A percentile compares a stretch with the other conserved stretches of the same genome.
Conservation (phyloP, 2,113 vertebrate species). For the Elachura formosa region DNA sequence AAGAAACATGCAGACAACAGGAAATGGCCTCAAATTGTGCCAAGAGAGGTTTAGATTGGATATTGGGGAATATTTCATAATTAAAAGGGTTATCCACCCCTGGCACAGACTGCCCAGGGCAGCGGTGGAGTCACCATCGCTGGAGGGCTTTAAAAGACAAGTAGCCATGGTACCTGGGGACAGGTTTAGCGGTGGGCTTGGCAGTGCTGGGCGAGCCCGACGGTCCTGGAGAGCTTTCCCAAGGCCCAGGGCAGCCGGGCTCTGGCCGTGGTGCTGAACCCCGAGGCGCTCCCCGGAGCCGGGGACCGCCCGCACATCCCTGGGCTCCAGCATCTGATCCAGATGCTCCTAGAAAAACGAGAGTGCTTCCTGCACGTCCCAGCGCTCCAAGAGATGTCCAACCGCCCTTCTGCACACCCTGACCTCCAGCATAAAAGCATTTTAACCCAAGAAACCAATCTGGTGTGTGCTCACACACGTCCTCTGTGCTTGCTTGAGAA, state of each 20-base stretch:
- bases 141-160: not conserved
- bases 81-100: not conserved
- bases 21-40: not conserved
- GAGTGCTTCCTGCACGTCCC: not conserved
- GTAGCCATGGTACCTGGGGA: not conserved
- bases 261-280: conserved; percentile 51
- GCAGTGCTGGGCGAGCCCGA: not conserved
- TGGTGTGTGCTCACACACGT: not conserved
- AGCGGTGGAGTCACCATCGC: not conserved
- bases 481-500: not conserved
- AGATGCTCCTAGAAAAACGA: accelerated
- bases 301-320: not conserved
- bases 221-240: not conserved
- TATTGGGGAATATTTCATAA: not conserved
- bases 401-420: accelerated
- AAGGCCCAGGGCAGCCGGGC: accelerated
- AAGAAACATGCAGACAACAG: not conserved
- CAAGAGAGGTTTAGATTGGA: too few species aligned
- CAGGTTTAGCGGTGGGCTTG: not conserved
- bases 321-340: accelerated
- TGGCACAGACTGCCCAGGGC: not conserved
- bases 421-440: accelerated
- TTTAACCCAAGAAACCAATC: too few species aligned
- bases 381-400: accelerated
- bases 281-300: not conserved